A percentile compares a stretch with the other conserved stretches of the same genome.
Evolutionary conservation across 1,140 invertebrate genomes (phyloP).

Genomic region (Cylas formicarius): DNA sequence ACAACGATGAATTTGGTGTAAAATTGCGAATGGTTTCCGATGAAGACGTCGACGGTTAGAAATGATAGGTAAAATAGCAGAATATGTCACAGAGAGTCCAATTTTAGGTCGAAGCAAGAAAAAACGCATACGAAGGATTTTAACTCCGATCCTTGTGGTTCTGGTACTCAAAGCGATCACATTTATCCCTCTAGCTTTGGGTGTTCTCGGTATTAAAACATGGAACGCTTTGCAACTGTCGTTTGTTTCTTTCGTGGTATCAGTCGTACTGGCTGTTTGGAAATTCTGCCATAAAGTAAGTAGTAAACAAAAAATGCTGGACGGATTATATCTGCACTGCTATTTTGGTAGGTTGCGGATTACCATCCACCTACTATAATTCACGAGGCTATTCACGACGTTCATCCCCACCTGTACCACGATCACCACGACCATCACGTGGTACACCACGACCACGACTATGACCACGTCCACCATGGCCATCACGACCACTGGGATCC

Average conservation of each 20-base stretch:
- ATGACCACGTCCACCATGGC: conserved; percentile 46
- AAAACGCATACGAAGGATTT: conserved; percentile 72
- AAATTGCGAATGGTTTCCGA: conserved; percentile 59
- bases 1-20: conserved; percentile 62
- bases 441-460: conserved; percentile 6
- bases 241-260: conserved; percentile 78
- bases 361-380: conserved; percentile 13
- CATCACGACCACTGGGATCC: conserved; percentile 57
- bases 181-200: conserved; percentile 71
- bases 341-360: conserved; percentile 12
- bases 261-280: conserved; percentile 73
- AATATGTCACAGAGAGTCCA: no score
- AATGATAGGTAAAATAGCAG: neutral
- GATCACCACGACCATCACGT: conserved; percentile 14
- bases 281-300: conserved; percentile 78
- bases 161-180: conserved; percentile 76
- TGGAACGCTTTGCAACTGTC: conserved; percentile 78
- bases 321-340: conserved; percentile 44
- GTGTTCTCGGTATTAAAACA: conserved; percentile 72
- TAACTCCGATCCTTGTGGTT: conserved; percentile 72
- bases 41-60: conserved; percentile 47
- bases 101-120: no score
- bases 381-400: conserved; percentile 19
- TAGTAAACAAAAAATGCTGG: conserved; percentile 58
- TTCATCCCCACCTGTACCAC: conserved; percentile 16